Percentiles rank a stretch among this genome's conserved stretches.
Conservation (phyloP, 35 echinoderm and acorn worm genomes). For the Strongylocentrotus purpuratus region DNA sequence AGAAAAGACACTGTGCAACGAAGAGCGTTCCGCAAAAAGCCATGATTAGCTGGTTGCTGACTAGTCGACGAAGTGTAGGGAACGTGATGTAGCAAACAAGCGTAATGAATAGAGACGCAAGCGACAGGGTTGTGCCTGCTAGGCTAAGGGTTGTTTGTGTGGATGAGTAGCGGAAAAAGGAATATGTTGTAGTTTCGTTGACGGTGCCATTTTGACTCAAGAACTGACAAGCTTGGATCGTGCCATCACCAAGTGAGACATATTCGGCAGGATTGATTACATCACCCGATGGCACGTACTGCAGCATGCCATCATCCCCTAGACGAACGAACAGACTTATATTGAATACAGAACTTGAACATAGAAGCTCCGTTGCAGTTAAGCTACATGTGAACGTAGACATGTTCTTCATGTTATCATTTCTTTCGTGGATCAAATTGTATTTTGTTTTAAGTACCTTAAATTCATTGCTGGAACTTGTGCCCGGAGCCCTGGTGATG, state of each 20-base stretch:
- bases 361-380: not conserved
- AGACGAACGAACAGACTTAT: not conserved
- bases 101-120: not conserved
- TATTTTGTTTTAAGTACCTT: not conserved
- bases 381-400: not conserved
- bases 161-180: not conserved
- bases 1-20: not conserved
- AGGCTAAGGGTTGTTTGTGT: not conserved
- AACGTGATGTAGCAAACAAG: not conserved
- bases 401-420: not conserved
- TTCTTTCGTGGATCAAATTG: not conserved
- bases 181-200: not conserved
- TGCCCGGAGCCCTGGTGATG: not conserved
- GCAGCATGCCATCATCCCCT: not conserved
- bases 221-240: not conserved
- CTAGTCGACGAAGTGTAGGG: not conserved
- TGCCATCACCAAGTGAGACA: not conserved
- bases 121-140: not conserved
- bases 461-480: not conserved
- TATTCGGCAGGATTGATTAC: not conserved
- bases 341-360: not conserved
- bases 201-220: slow-evolving; percentile 21
- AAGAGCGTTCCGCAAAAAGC: not conserved
- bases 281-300: not conserved
- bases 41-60: slow-evolving; percentile 35